Percentiles rank a stretch among this genome's conserved stretches.
Conservation (phyloP, 2,113 vertebrate species). For the Xenus cinereus region DNA sequence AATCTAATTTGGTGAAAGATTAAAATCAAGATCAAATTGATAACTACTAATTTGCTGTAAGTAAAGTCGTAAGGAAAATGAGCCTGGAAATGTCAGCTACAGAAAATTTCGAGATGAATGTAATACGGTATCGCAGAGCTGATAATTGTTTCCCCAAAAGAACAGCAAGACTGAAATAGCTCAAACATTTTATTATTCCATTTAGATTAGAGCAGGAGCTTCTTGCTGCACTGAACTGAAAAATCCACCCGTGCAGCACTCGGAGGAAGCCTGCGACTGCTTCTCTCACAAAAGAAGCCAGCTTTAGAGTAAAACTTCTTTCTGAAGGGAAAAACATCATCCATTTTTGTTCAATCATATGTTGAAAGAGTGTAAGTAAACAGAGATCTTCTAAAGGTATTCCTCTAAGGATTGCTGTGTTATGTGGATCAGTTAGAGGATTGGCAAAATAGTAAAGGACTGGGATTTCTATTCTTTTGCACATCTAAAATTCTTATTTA, state of each 20-base stretch:
- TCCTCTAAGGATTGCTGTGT: not conserved
- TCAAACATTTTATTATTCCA: conserved; percentile 55
- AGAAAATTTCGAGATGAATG: conserved; percentile 35
- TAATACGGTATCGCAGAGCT: conserved; percentile 30
- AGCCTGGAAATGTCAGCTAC: conserved; percentile 44
- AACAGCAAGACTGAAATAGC: conserved; percentile 53
- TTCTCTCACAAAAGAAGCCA: not conserved
- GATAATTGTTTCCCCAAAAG: conserved; percentile 59
- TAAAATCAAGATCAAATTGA: conserved; percentile 55
- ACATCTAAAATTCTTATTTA: conserved; percentile 39
- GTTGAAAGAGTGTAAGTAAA: conserved; percentile 30
- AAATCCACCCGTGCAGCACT: not conserved
- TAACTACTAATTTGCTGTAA: conserved; percentile 54
- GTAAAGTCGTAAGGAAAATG: conserved; percentile 37
- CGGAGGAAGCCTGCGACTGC: not conserved
- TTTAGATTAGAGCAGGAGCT: conserved; percentile 19
- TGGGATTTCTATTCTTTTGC: not conserved
- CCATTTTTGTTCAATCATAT: conserved; percentile 7
- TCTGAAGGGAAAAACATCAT: conserved; percentile 6
- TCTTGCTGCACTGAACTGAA: conserved; percentile 11
- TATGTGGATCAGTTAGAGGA: not conserved
- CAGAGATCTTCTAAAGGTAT: conserved; percentile 34
- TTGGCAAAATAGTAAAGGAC: not conserved
- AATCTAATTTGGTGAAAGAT: conserved; percentile 47
- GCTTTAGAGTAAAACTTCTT: not conserved